These are phyloP conservation scores for Salvelinus namaycush DNA, from an alignment of 2,113 vertebrate species.

Conservation along the genomic window DNA sequence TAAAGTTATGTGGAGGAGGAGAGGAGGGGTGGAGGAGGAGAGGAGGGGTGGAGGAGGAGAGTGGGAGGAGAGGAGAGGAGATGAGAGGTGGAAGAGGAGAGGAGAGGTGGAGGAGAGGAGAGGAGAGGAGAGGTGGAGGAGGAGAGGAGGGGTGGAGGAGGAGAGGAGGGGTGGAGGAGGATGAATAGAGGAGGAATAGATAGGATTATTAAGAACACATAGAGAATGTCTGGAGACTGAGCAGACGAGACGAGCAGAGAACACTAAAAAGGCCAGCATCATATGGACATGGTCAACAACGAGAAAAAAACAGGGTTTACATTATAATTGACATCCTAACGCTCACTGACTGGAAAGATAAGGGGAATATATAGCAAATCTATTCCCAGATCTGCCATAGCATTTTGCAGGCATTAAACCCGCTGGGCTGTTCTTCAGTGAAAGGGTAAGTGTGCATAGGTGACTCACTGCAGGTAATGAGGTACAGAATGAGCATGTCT, in stretches of 20 bases:
- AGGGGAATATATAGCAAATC: not conserved
- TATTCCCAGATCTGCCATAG: constrained; percentile 8
- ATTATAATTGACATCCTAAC: too few species aligned
- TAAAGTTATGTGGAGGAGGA: not conserved
- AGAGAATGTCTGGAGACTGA: not conserved
- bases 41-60: not conserved
- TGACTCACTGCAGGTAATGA: constrained; percentile 5
- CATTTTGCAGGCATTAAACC: constrained; percentile 22
- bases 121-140: rapidly evolving
- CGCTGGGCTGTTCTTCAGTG: constrained; percentile 53
- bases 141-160: too few species aligned
- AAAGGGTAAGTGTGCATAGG: constrained; percentile 17
- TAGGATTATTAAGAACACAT: not conserved
- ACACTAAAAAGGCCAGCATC: not conserved
- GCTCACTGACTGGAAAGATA: constrained; percentile 12
- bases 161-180: rapidly evolving
- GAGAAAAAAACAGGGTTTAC: not conserved
- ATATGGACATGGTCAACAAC: not conserved
- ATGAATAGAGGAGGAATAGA: not conserved
- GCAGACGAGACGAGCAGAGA: not conserved
- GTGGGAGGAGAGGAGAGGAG: too few species aligned
- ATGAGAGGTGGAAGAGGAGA: too few species aligned
- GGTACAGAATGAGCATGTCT: too few species aligned
- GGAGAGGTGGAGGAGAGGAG: too few species aligned
- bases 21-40: not conserved